Base-by-base conservation (phyloP, 2,888 invertebrate genomes). In the Lasius platythorax region DNA sequence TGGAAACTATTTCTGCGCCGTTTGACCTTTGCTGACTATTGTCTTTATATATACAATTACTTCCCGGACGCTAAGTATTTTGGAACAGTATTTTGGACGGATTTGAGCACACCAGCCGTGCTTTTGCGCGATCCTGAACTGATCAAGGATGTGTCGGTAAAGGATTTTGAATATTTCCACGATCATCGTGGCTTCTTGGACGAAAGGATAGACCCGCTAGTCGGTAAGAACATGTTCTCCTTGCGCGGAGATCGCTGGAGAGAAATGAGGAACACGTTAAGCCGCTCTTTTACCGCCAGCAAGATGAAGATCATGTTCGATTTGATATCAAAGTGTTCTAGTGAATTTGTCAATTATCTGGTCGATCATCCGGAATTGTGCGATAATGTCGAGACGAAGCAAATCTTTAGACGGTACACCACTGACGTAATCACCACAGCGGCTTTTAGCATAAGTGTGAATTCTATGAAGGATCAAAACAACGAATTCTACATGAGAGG, bases 351-450 rank as follows among this genome's bases (percentile, higher is more conserved):
- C 53, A 18, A 56, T 53, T 76, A 76, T 3, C 18, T 76, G 53
- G 28, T 40, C 12, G 76, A 66, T 40, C 28, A 76, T 76, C 66
- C 56, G 18, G 66, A 76, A n/a, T 18, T 76, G 9, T 53, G 53
- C 28, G 15, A n/a, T n/a, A n/a, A n/a, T n/a, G 64, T 76, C 2
- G 63, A 75, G 0, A 63, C 43, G 15, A 78, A 67, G n/a, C 37
- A 40, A 0, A 12, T n/a, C 12, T 67, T 78, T 74, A 95, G 96
- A 1, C 95, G 96, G 2, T 96, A 96, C 88, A 95, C 96, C 0
- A 96, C 95, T 89, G 96, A 97, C 91, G 96, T 96, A 28, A 96
- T 96, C 15, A 96, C 96, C 0, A 96, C 96, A 0, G 94, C 95
- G 0, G 96, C 96, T 0, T 96, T 96, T 86, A 96, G 96, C 0